Evolutionary conservation across 2,797 vertebrate species (phyloP).

Genomic region (Tadarida brasiliensis): DNA sequence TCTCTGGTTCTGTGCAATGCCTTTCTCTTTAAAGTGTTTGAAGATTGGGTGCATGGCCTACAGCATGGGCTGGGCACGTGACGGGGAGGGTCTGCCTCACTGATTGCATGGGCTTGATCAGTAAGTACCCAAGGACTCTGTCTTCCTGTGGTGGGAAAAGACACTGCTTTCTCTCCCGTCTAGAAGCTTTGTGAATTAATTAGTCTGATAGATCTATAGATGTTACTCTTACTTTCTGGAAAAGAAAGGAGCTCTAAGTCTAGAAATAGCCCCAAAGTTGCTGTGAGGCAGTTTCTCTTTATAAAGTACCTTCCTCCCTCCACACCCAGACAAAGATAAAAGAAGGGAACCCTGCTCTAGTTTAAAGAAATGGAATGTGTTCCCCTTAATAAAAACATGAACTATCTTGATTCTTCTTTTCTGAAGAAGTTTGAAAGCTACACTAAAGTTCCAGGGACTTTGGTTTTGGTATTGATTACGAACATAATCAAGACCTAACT

Average conservation of each 20-base stretch:
- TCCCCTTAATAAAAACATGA: not conserved
- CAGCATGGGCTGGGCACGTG: not conserved
- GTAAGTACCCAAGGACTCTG: not conserved
- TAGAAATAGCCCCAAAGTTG: conserved; percentile 13
- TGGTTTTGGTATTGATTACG: not conserved
- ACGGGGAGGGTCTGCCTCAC: not conserved
- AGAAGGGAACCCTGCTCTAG: not conserved
- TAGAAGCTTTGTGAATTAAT: not conserved
- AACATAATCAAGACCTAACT: not conserved
- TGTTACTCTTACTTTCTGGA: not conserved
- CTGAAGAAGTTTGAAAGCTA: not conserved
- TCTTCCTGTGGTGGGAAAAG: not conserved
- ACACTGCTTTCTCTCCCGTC: not conserved
- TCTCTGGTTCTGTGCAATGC: not conserved
- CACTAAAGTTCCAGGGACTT: not conserved
- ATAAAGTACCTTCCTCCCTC: not conserved
- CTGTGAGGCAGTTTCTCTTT: not conserved
- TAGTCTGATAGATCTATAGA: not conserved
- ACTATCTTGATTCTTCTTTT: conserved; percentile 6
- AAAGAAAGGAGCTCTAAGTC: not conserved
- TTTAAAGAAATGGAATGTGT: not conserved
- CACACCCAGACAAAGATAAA: not conserved
- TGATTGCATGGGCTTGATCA: not conserved
- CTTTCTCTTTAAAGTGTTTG: not conserved
- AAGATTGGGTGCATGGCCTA: not conserved